Conservation (phyloP, 1,140 invertebrate species). For the Drosophila melanica region DNA sequence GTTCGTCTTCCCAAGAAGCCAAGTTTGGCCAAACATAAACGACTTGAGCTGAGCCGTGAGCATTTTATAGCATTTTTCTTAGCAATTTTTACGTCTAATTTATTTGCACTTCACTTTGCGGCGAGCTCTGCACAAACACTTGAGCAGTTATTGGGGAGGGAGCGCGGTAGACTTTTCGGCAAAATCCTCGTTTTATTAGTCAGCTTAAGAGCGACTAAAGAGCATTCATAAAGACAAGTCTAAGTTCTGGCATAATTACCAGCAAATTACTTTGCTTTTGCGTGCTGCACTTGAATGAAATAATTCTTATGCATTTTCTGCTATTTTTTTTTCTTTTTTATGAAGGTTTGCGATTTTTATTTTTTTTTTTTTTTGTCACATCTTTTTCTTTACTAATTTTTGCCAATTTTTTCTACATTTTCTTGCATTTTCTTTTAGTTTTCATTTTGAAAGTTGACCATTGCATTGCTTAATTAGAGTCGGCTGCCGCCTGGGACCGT, state of each 20-base stretch:
- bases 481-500: conserved; percentile 17
- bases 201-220: conserved; percentile 36
- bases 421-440: conserved; percentile 13
- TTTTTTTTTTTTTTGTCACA: conserved; percentile 2
- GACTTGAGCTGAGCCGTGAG: conserved; percentile 48
- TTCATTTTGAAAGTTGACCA: conserved; percentile 50
- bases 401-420: conserved; percentile 4
- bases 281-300: conserved; percentile 62
- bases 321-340: conserved; percentile 18
- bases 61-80: conserved; percentile 58
- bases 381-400: conserved; percentile 22
- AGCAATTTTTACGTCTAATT: conserved; percentile 58
- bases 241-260: conserved; percentile 52
- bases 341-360: neutral
- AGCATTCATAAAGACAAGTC: conserved; percentile 54
- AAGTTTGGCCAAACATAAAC: conserved; percentile 45
- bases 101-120: conserved; percentile 71
- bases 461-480: conserved; percentile 71
- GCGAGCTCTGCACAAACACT: conserved; percentile 45
- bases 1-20: neutral
- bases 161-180: conserved; percentile 8
- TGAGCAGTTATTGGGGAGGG: conserved; percentile 17
- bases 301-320: conserved; percentile 46
- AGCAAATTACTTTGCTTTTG: conserved; percentile 51
- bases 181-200: conserved; percentile 39